Base-by-base conservation (phyloP, 2,888 invertebrate genomes). In the Drosophila neonasuta region DNA sequence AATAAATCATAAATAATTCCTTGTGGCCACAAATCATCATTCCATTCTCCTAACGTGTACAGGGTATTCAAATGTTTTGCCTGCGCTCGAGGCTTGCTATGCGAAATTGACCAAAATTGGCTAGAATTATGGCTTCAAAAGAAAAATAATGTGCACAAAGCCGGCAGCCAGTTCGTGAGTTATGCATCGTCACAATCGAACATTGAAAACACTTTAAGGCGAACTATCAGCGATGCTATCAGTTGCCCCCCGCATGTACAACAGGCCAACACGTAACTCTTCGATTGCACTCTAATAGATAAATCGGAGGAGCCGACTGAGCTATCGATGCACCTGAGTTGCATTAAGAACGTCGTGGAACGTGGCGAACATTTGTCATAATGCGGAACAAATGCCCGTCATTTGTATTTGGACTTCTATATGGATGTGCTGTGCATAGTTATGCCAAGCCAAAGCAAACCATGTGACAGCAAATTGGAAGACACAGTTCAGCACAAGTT, bases 201-300 rank as follows among this genome's bases (percentile, higher is more conserved):
- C 52, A 71, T 80, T 63, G 68, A 62, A 64, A 72, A 77, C 70
- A 66, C 66, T 80, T 74, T 74, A 56, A 49, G 44, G 44, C 56
- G 41, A 41, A 66, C n/a, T n/a, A n/a, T n/a, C n/a, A 0, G 20
- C 20, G 80, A 80, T 83, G 79, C 62, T 77, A 77, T 80, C 83
- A 48, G 34, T 36, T 54, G 54, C 62, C 29, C 30, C 59, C 29
- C 30, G 57, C 44, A 51, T 76, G 0, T 1, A 24, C 24, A 24
- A 68, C 46, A 56, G 70, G 80, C 74, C 80, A 49, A 62, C 80
- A 80, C 86, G 84, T 81, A 79, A 39, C 46, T 45, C 39, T 15
- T 66, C 80, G 86, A 81, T 80, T 74, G 86, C 70, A 74, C 32
- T 74, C 65, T 65, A 68, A 81, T 80, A 76, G 81, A 84, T 83